phyloP scores from a whole-genome alignment of 2,888 invertebrate species.

The Cotesia congregata region DNA sequence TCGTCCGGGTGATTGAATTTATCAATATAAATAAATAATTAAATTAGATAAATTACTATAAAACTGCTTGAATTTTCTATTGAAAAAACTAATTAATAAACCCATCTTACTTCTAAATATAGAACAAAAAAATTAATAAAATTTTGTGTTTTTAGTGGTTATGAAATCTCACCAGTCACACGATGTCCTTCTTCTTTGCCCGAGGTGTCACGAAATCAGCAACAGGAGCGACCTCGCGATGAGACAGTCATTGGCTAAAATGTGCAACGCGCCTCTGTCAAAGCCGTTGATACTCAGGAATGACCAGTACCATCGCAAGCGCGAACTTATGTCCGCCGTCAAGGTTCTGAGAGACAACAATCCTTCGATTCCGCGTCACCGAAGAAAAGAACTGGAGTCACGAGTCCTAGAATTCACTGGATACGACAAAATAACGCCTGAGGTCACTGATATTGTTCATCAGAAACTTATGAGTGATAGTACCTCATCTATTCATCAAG shows the following conservation, averaged over 20 bases:
- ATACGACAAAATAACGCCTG: conserved; percentile 54
- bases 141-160: conserved; percentile 71
- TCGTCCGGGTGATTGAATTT: too few relatives aligned
- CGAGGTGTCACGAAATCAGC: conserved; percentile 79
- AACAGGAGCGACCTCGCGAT: conserved; percentile 76
- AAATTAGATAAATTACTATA: too few relatives aligned
- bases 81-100: background rate
- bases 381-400: conserved; percentile 59
- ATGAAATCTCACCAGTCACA: conserved; percentile 88
- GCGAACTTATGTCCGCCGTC: conserved; percentile 75
- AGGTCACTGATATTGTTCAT: conserved; percentile 54
- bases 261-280: conserved; percentile 77
- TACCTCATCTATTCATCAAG: conserved; percentile 37
- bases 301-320: conserved; percentile 65
- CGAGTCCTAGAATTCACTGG: conserved; percentile 57
- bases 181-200: conserved; percentile 83
- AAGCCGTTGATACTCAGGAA: conserved; percentile 55
- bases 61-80: conserved; percentile 39
- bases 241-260: conserved; percentile 74
- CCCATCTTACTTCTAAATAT: background rate
- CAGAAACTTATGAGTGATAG: conserved; percentile 53
- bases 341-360: conserved; percentile 72
- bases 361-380: conserved; percentile 53
- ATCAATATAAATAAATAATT: too few relatives aligned
- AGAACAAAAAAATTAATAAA: background rate